Conservation (phyloP, 2,888 invertebrate genomes). For the Orthosia gracilis region DNA sequence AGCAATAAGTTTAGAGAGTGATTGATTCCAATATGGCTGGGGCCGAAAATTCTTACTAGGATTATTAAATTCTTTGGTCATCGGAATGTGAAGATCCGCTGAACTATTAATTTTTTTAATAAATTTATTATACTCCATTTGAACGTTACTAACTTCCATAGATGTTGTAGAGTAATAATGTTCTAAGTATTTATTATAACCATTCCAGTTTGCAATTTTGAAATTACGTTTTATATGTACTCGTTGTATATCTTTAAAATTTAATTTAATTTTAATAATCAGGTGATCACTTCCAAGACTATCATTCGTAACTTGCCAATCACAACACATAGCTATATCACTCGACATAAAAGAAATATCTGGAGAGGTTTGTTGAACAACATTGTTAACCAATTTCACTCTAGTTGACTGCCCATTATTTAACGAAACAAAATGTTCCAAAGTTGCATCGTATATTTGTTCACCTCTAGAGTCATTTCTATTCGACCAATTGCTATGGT, state of each 20-base stretch:
- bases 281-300: constrained; percentile 4
- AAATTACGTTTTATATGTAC: constrained; percentile 9
- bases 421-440: background rate
- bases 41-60: background rate
- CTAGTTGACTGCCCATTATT: too few species aligned
- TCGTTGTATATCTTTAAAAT: background rate
- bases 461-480: background rate
- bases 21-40: too few species aligned
- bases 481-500: background rate
- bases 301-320: background rate
- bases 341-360: background rate
- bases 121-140: background rate
- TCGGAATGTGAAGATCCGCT: background rate
- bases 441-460: constrained; percentile 2
- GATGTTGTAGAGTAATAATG: background rate
- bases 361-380: background rate
- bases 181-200: background rate
- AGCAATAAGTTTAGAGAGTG: too few species aligned
- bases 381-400: background rate
- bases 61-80: background rate
- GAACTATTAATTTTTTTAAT: background rate
- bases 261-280: background rate
- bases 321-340: background rate
- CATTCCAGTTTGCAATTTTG: background rate
- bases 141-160: background rate